These are phyloP conservation scores for Telenomus remus DNA, from an alignment of 1,140 invertebrate genomes.

Conservation along the genomic window DNA sequence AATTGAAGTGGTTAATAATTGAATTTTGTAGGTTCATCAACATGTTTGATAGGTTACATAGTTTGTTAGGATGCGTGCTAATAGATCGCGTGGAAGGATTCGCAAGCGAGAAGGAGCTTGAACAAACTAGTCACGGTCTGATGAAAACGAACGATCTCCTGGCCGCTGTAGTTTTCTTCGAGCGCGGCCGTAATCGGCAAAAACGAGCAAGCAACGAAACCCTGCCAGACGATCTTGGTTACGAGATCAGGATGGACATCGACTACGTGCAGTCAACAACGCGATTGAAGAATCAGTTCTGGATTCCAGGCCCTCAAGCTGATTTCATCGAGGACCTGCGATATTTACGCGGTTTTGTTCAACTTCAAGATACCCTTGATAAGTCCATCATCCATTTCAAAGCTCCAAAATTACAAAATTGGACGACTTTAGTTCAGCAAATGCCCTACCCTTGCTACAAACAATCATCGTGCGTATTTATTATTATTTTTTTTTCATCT, in stretches of 20 bases:
- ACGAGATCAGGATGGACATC: conserved; percentile 82
- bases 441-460: conserved; percentile 81
- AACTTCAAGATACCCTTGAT: conserved; percentile 81
- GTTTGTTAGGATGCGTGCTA: conserved; percentile 78
- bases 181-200: conserved; percentile 65
- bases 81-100: conserved; percentile 78
- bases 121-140: conserved; percentile 75
- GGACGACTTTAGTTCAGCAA: conserved; percentile 79
- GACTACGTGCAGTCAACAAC: conserved; percentile 80
- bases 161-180: conserved; percentile 75
- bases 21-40: conserved; percentile 51
- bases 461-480: conserved; percentile 77
- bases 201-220: conserved; percentile 55
- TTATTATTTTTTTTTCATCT: too few relatives aligned
- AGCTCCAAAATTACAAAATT: conserved; percentile 66
- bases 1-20: too few relatives aligned
- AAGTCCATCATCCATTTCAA: conserved; percentile 77
- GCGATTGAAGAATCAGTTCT: conserved; percentile 78
- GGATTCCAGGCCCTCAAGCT: conserved; percentile 80
- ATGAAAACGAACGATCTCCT: conserved; percentile 77
- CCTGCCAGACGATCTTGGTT: conserved; percentile 72
- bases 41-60: conserved; percentile 69
- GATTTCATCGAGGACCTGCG: conserved; percentile 80
- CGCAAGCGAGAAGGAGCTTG: conserved; percentile 73
- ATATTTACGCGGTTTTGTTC: conserved; percentile 81